Base-by-base conservation (phyloP, 1,140 invertebrate species). In the Gonatopus flavifemur region DNA sequence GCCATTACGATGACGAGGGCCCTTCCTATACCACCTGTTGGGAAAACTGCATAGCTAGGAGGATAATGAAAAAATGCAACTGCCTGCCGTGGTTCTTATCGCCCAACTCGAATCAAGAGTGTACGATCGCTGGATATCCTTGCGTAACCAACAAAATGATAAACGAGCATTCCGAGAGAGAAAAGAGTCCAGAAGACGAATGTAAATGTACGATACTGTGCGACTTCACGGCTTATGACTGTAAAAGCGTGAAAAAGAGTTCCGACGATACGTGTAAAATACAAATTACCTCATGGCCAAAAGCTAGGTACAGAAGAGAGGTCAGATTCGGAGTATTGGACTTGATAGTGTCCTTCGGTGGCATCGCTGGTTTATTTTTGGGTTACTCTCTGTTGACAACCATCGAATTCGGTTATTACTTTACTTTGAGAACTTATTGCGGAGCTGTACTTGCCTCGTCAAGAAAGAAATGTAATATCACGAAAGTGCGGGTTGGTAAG, bases 261-360 rank as follows among this genome's bases (percentile, higher is more conserved):
- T 8, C 18, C 6, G 12, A 43, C 5, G 31, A 48, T 5, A 31
- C 13, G 2, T 39, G 15, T 25, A 37, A 28, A 2, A 35, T 48
- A 1, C n/a, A 24, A 12, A 49, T 55, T 16, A 8, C 25, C 2
- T 36, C 18, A 1, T 89, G 87, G 87, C 87, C 87, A 1, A 85
- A 86, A 77, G 83, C 88, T 8, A 70, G 84, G 3, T 89, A 87
- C 59, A 88, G 87, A 62, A 80, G 87, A 18, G 86, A 89, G 67
- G 86, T 89, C 2, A 75, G 88, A 15, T 89, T 90, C 61, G 88
- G 88, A 35, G 89, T 87, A 86, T 84, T 89, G 0, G 88, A 90
- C 77, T 76, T 90, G 31, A 63, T 89, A 31, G 87, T 81, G 3
- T 82, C 80, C 0, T 81, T 82, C 43, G 80, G 81, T 3, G 87